Evolutionary conservation across 2,113 vertebrate genomes (phyloP).

Genomic region (Sitta europaea): DNA sequence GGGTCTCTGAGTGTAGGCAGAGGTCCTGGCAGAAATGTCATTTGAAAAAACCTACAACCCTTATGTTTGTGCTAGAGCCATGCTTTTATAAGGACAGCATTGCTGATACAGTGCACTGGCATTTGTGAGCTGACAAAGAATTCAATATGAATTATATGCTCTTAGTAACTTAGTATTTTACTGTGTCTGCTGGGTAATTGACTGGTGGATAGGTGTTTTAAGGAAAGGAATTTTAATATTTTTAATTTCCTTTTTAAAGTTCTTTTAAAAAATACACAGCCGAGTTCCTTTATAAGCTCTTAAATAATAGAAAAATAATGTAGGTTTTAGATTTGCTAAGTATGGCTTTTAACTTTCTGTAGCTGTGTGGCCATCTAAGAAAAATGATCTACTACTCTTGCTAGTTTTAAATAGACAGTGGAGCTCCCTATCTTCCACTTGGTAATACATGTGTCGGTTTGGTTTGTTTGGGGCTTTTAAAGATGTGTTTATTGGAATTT

Average conservation of each 20-base stretch:
- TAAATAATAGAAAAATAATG: neutral
- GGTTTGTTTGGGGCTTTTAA: neutral
- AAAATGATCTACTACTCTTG: neutral
- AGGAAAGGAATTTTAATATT: neutral
- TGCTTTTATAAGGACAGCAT: neutral
- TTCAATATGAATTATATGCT: neutral
- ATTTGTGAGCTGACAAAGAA: neutral
- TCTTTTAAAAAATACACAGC: neutral
- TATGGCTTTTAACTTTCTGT: neutral
- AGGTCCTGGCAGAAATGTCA: neutral
- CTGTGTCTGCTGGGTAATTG: neutral
- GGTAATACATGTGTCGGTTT: fast-evolving
- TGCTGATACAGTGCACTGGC: neutral
- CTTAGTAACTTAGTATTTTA: neutral
- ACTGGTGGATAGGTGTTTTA: neutral
- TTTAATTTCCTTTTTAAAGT: neutral
- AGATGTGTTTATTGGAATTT: neutral
- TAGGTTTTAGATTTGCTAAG: neutral
- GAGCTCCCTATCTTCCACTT: neutral
- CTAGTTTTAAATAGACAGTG: neutral
- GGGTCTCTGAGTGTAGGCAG: neutral
- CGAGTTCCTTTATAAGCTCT: neutral
- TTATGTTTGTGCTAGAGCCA: neutral
- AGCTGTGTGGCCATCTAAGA: neutral
- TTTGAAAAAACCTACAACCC: neutral